These are phyloP conservation scores for Actinia equina DNA, from an alignment of 64 coral and sea anemone species.

Conservation along the genomic window DNA sequence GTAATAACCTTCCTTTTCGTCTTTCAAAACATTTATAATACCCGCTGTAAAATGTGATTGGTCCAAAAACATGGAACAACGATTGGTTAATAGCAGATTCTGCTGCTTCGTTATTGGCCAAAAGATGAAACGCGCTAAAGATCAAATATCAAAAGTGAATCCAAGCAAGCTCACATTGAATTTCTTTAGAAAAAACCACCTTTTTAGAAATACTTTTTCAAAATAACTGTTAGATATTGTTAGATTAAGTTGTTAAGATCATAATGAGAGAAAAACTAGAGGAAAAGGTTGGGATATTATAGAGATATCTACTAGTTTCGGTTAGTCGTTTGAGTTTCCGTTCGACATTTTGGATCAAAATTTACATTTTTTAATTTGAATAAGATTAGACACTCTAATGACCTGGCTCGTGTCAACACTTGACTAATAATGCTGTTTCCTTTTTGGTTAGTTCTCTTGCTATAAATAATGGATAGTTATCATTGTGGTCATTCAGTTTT, in stretches of 20 bases:
- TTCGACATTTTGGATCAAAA: neutral
- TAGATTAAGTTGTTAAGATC: neutral
- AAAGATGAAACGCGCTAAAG: conserved; percentile 3
- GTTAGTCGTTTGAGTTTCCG: neutral
- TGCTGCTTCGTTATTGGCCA: neutral
- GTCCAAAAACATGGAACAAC: neutral
- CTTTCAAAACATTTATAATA: neutral
- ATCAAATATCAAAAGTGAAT: neutral
- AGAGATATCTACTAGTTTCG: neutral
- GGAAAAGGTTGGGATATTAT: neutral
- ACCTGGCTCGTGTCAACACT: neutral
- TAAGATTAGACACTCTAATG: neutral
- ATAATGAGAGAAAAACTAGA: neutral
- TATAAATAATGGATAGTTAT: neutral
- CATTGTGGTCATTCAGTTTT: neutral
- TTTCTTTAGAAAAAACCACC: neutral
- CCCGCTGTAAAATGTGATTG: neutral
- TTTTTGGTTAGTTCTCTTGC: neutral
- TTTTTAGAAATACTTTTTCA: neutral
- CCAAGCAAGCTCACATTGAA: neutral
- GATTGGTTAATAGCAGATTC: neutral
- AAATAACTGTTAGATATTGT: neutral
- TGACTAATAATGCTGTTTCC: neutral
- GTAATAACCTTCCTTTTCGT: too few species aligned
- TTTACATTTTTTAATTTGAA: conserved; percentile 6